Conservation (phyloP, 2,888 invertebrate species). For the Cryptocephalus moraei region DNA sequence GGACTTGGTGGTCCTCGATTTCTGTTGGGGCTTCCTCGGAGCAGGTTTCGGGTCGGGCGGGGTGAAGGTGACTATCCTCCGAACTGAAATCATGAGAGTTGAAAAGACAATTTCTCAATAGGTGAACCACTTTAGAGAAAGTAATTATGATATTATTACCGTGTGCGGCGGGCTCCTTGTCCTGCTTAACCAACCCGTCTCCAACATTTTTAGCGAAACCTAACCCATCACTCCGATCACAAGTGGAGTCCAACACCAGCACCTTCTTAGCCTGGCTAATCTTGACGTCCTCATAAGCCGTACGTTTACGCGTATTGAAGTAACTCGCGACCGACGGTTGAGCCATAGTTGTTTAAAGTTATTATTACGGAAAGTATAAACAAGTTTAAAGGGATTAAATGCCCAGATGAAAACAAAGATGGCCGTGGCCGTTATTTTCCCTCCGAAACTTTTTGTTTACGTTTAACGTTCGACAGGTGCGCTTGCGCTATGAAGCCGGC, state of each 20-base stretch:
- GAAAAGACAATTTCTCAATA: too few relatives aligned
- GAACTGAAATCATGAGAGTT: too few relatives aligned
- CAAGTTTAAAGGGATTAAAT: slow-evolving; percentile 26
- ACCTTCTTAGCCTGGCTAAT: slow-evolving; percentile 43
- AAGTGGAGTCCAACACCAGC: slow-evolving; percentile 29
- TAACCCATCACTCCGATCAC: slow-evolving; percentile 13
- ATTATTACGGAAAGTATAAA: slow-evolving; percentile 16
- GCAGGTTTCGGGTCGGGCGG: background rate
- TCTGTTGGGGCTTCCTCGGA: background rate
- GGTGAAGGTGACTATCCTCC: too few relatives aligned
- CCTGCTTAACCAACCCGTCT: slow-evolving; percentile 4
- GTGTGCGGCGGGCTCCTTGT: too few relatives aligned
- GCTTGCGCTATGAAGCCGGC: too few relatives aligned
- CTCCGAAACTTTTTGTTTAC: slow-evolving; percentile 18
- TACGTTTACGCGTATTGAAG: slow-evolving; percentile 67
- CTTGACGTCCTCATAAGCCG: slow-evolving; percentile 55
- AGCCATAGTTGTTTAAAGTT: slow-evolving; percentile 45
- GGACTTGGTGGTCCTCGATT: slow-evolving; percentile 2
- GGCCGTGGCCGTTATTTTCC: slow-evolving; percentile 19
- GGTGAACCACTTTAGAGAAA: too few relatives aligned
- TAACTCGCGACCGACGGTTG: slow-evolving; percentile 67
- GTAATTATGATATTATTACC: too few relatives aligned
- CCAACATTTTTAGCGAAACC: slow-evolving; percentile 7
- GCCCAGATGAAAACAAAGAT: slow-evolving; percentile 7
- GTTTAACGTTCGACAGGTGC: too few relatives aligned